These are phyloP conservation scores for Ceriagrion tenellum DNA, from an alignment of 2,888 invertebrate genomes.

Conservation along the genomic window DNA sequence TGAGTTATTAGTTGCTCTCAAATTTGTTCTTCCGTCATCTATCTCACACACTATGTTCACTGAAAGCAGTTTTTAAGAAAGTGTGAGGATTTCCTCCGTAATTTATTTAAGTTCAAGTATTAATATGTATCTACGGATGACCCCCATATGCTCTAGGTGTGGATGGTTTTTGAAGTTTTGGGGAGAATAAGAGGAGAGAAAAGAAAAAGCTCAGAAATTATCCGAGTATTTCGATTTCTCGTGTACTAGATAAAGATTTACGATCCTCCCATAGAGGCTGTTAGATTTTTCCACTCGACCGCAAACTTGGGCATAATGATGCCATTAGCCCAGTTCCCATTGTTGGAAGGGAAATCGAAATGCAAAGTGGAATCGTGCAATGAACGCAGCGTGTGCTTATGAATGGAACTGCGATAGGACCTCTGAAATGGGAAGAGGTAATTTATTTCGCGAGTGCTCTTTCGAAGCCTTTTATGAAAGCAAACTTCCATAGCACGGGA, in stretches of 20 bases:
- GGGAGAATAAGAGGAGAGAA: background rate
- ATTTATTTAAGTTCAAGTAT: no score
- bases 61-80: no score
- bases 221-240: background rate
- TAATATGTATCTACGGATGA: no score
- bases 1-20: no score
- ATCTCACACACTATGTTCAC: no score
- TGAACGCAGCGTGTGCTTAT: background rate
- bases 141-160: no score
- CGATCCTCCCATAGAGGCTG: background rate
- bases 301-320: background rate
- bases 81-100: no score
- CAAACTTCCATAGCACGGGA: background rate
- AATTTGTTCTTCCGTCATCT: no score
- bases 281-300: background rate
- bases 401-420: background rate
- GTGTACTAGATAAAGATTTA: background rate
- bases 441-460: background rate
- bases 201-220: background rate
- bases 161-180: background rate
- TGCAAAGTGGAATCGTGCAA: background rate
- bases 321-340: background rate
- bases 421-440: background rate
- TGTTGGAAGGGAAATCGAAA: slow-evolving; percentile 2
- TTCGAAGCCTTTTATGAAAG: background rate